Conservation (phyloP, 2,113 vertebrate genomes). For the Balaeniceps rex region DNA sequence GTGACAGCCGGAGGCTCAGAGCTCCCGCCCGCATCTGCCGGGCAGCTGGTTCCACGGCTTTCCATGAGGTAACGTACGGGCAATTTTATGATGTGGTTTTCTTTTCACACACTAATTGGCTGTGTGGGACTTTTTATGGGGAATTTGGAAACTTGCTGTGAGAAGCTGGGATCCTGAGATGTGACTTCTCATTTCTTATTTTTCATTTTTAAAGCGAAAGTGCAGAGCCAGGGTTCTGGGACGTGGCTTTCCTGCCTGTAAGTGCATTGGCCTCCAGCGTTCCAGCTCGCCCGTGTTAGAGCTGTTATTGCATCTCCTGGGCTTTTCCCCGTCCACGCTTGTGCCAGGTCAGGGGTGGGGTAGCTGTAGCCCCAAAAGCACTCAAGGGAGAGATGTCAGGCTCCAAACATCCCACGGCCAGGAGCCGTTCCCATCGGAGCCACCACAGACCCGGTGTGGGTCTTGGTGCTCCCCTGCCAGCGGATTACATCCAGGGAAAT, state of each 20-base stretch:
- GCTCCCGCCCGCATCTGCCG: neutral
- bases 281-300: neutral
- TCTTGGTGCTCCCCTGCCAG: rapidly evolving
- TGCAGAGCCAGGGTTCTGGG: neutral
- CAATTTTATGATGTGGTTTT: neutral
- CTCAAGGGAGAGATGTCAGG: neutral
- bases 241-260: neutral
- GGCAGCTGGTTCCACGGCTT: neutral
- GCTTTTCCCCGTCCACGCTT: neutral
- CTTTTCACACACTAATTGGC: neutral
- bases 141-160: neutral
- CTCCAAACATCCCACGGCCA: neutral
- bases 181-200: neutral
- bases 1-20: neutral
- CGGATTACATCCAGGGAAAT: neutral
- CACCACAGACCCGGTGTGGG: rapidly evolving
- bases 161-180: neutral
- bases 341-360: neutral
- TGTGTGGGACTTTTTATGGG: neutral
- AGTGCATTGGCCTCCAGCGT: neutral
- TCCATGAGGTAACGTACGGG: neutral
- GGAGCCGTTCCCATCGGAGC: neutral
- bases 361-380: neutral
- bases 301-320: neutral
- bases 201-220: neutral